phyloP scores from a whole-genome alignment of 2,797 vertebrate genomes.

The Sebastes elongatus region DNA sequence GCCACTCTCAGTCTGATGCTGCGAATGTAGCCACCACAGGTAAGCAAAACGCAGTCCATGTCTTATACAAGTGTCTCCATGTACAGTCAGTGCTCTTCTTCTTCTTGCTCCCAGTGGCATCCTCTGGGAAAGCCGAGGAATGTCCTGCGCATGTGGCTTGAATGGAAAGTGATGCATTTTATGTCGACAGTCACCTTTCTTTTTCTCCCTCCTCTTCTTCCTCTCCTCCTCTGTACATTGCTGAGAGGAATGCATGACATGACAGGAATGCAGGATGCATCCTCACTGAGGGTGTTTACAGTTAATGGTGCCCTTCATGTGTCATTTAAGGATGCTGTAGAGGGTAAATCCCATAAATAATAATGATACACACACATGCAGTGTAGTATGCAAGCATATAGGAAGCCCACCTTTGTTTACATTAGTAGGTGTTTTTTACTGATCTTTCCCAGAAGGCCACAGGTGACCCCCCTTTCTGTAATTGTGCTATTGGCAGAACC shows the following conservation, averaged over 20 bases:
- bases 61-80: slow-evolving; percentile 34
- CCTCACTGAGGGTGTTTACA: slow-evolving; percentile 15
- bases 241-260: slow-evolving; percentile 63
- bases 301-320: slow-evolving; percentile 7
- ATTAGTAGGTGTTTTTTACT: neutral
- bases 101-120: slow-evolving; percentile 17
- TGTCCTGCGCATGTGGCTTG: slow-evolving; percentile 49
- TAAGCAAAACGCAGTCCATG: slow-evolving; percentile 58
- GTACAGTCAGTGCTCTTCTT: neutral
- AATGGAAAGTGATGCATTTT: slow-evolving; percentile 45
- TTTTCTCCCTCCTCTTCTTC: neutral
- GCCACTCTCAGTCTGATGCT: slow-evolving; percentile 68
- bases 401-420: neutral
- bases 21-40: slow-evolving; percentile 77
- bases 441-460: slow-evolving; percentile 19
- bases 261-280: slow-evolving; percentile 65
- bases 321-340: neutral
- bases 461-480: slow-evolving; percentile 6
- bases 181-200: slow-evolving; percentile 6
- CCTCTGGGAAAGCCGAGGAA: slow-evolving; percentile 64
- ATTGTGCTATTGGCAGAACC: slow-evolving; percentile 11
- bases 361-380: neutral
- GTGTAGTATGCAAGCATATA: neutral
- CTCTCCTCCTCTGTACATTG: slow-evolving; percentile 15
- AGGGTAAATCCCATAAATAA: neutral